These are phyloP conservation scores for Siniperca chuatsi DNA, from an alignment of 2,113 vertebrate genomes.

Conservation along the genomic window DNA sequence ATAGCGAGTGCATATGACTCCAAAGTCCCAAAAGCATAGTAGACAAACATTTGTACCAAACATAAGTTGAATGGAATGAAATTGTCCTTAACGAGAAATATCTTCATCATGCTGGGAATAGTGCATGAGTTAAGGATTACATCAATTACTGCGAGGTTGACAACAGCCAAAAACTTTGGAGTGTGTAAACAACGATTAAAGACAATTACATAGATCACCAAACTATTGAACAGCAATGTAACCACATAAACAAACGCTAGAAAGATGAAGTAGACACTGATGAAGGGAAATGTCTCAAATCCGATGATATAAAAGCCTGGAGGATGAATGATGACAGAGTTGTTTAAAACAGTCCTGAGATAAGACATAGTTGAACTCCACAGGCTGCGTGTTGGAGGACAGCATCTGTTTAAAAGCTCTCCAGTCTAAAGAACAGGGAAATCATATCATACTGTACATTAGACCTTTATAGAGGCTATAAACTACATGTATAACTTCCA, in stretches of 20 bases:
- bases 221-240: conserved; percentile 70
- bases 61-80: conserved; percentile 76
- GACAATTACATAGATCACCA: conserved; percentile 70
- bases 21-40: conserved; percentile 51
- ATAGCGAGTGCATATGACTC: conserved; percentile 75
- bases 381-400: neutral
- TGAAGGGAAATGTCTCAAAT: conserved; percentile 37
- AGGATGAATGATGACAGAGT: neutral
- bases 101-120: conserved; percentile 79
- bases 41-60: conserved; percentile 74
- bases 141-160: conserved; percentile 77
- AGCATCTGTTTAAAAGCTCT: neutral
- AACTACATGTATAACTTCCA: neutral
- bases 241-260: conserved; percentile 67
- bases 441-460: neutral
- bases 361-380: neutral
- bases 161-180: conserved; percentile 78
- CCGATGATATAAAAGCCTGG: neutral
- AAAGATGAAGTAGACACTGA: conserved; percentile 75
- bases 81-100: conserved; percentile 67
- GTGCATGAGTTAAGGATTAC: conserved; percentile 62
- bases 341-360: neutral
- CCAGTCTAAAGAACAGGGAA: neutral
- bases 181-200: conserved; percentile 71
- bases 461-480: neutral